Conservation (phyloP, 2,113 vertebrate species). For the Eudyptes chrysolophus region DNA sequence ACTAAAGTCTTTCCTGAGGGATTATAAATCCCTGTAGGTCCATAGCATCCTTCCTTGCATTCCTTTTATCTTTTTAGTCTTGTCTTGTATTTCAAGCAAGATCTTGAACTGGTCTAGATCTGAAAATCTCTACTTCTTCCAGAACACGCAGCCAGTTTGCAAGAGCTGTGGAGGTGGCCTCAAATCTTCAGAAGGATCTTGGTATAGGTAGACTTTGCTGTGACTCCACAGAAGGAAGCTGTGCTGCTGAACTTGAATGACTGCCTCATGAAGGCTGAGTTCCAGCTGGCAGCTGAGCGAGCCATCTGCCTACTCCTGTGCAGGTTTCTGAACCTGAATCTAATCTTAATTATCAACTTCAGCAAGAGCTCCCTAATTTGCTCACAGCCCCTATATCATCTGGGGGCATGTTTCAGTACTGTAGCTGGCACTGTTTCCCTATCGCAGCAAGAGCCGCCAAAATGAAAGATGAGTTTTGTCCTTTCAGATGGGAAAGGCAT, state of each 20-base stretch:
- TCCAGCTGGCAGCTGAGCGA: conserved; percentile 54
- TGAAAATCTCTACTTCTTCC: background rate
- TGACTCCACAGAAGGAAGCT: background rate
- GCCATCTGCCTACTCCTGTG: conserved; percentile 55
- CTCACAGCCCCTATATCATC: conserved; percentile 39
- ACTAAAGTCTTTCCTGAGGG: background rate
- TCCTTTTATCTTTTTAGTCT: background rate
- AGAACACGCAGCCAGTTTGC: background rate
- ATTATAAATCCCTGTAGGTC: background rate
- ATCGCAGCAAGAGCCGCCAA: background rate
- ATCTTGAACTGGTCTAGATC: background rate
- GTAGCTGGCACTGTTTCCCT: conserved; percentile 4
- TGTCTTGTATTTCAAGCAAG: background rate
- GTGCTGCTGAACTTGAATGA: conserved; percentile 5
- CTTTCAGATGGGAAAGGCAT: background rate
- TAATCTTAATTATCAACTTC: conserved; percentile 64
- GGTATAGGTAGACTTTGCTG: background rate
- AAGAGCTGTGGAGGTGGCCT: background rate
- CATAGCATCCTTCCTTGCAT: background rate
- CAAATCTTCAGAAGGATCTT: background rate
- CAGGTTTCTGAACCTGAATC: conserved; percentile 52
- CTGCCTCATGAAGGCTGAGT: conserved; percentile 14
- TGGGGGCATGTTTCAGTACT: conserved; percentile 42
- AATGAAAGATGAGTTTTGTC: background rate
- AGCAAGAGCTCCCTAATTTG: conserved; percentile 56